phyloP scores from a whole-genome alignment of 2,113 vertebrate species.

The Dromaius novaehollandiae region DNA sequence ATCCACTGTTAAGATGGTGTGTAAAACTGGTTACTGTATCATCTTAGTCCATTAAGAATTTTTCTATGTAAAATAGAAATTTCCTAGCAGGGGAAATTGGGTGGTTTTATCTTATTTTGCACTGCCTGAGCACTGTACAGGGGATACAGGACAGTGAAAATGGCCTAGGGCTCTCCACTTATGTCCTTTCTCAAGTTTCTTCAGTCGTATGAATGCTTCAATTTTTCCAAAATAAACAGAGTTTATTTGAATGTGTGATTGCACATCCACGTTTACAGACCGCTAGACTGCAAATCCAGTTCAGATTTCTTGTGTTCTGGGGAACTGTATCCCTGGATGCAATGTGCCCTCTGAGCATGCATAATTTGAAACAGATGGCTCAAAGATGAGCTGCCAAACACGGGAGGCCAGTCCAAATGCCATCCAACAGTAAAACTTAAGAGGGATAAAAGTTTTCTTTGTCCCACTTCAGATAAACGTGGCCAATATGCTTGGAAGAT shows the following conservation, averaged over 20 bases:
- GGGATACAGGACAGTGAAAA: background rate
- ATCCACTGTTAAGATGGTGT: background rate
- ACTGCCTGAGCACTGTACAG: background rate
- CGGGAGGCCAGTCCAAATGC: constrained; percentile 41
- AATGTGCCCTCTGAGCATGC: constrained; percentile 28
- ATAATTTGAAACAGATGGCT: constrained; percentile 59
- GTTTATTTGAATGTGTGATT: background rate
- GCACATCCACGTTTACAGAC: constrained; percentile 17
- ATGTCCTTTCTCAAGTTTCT: background rate
- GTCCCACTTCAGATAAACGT: background rate
- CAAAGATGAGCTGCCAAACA: constrained; percentile 52
- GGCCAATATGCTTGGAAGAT: background rate
- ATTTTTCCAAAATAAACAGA: background rate
- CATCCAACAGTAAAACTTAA: constrained; percentile 56
- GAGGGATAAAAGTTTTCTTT: constrained; percentile 40
- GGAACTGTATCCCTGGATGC: constrained; percentile 27
- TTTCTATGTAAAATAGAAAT: background rate
- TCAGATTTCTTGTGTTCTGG: constrained; percentile 7
- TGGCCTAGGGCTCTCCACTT: background rate
- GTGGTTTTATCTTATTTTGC: background rate
- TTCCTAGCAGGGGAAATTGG: background rate
- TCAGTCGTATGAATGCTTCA: background rate
- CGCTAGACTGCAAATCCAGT: constrained; percentile 2
- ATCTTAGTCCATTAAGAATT: background rate
- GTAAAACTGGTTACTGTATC: background rate